Evolutionary conservation across 1,140 invertebrate genomes (phyloP), one percentile per base, ranked within the genome.

Genomic region (Steinernema feltiae): DNA sequence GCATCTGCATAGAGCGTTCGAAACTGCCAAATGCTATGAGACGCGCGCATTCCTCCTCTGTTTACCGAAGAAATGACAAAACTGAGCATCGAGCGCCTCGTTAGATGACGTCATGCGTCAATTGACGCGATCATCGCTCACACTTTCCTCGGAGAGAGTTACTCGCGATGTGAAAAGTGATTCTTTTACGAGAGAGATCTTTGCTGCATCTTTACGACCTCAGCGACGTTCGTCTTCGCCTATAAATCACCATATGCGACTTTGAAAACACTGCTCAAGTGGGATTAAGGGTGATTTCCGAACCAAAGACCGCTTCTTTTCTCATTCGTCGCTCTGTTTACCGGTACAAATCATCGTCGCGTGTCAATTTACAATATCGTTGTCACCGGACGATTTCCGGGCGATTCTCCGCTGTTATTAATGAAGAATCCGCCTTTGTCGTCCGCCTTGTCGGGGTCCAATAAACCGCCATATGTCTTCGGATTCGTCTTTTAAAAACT

Each of bases 391-490:
- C n/a, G n/a, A n/a, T n/a, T n/a, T n/a, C n/a, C n/a, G n/a, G n/a
- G n/a, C n/a, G n/a, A n/a, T n/a, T n/a, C 15, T 27, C 53, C 24
- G 24, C 15, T 63, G 53, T 27, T 15, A n/a, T 21, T 21, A 7
- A 7, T 21, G 24, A 63, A 63, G 53, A n/a, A 3, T 3, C 53
- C 53, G 3, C 15, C 53, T 63, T 27, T 15, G 53, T 27, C 3
- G 7, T 63, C 7, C 53, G 7, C 24, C 53, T n/a, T 46, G 7
- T 46, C 53, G 53, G 12, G 2, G 24, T 21, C 53, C 24, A 63
- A 63, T 63, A 27, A 63, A 63, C 24, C 53, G 53, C 53, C 53
- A 63, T 27, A 63, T 63, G 53, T 63, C 53, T 63, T 63, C 53
- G 15, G 7, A 7, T 12, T 63, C 24, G 12, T 63, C 53, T 63